Base-by-base conservation (phyloP, 2,888 invertebrate genomes). In the Frankliniella fusca region DNA sequence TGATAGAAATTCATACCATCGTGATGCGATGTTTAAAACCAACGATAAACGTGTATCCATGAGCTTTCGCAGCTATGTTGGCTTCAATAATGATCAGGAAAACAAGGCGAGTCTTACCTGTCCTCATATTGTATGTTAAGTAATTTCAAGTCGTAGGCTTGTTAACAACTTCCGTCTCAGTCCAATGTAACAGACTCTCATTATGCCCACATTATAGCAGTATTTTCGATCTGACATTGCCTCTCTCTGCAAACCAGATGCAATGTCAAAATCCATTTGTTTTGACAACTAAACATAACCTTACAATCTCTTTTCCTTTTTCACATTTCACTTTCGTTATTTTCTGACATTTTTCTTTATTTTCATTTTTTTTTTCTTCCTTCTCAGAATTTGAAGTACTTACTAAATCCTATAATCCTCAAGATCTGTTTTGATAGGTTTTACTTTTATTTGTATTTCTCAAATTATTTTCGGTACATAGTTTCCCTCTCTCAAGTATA, bases 31-130 rank as follows among this genome's bases (percentile, higher is more conserved):
- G 70, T 76, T 76, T 76, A 76, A 76, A 23, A 9, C 70, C 3
- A n/a, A 27, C n/a, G 70, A 76, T 8, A 76, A 76, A 23, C 70
- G 70, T n/a, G 70, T 76, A 11, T 76, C 70, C 5, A 76, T 76
- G 70, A 76, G 70, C 70, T 76, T 76, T 23, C 70, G 70, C 3
- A 76, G 70, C 70, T 76, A 76, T 76, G 70, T 76, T 23, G 70
- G 70, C 1, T 76, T 76, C 8, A 76, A 76, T 76, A 27, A 76
- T 23, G 12, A 76, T 38, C 38, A 38, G 12, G 70, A 76, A 76
- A 76, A 9, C 70, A 76, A 76, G 70, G 70, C 27, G 27, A 27
- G 23, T 76, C 9, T 11, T 27, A 10, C 10, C 9, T 12, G 23
- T 27, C 23, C 8, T 27, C 27, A 27, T 12, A 23, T 27, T 11